Conservation (phyloP, 2,797 vertebrate genomes). For the Chloroceryle inda region DNA sequence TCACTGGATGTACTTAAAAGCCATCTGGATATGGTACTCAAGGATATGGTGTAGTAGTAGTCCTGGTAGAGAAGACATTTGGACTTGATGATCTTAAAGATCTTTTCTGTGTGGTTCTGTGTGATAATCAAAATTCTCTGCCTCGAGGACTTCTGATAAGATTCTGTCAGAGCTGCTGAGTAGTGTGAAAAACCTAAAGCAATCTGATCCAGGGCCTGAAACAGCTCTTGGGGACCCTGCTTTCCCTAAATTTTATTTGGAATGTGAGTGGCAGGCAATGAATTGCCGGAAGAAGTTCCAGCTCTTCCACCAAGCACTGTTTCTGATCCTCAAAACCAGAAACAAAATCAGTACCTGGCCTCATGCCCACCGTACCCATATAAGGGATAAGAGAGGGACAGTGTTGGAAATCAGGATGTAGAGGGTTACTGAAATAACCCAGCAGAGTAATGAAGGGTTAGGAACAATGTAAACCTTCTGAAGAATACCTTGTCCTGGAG, state of each 20-base stretch:
- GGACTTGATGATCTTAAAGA: too few species aligned
- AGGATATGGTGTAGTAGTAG: too few species aligned
- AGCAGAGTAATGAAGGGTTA: background rate
- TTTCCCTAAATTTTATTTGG: background rate
- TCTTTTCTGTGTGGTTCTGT: too few species aligned
- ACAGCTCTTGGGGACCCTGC: background rate
- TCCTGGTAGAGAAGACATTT: too few species aligned
- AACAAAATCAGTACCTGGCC: background rate
- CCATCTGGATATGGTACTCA: too few species aligned
- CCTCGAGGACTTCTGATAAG: background rate
- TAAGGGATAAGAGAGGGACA: background rate
- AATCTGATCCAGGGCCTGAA: background rate
- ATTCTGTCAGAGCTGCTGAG: background rate
- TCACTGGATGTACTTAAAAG: too few species aligned
- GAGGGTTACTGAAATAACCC: background rate
- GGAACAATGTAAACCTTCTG: background rate
- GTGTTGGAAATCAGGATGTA: background rate
- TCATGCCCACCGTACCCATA: background rate
- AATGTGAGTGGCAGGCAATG: background rate
- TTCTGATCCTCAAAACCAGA: constrained; percentile 5
- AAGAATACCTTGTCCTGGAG: background rate
- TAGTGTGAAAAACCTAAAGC: background rate
- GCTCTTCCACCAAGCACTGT: background rate
- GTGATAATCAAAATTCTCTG: background rate
- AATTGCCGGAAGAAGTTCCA: background rate